Evolutionary conservation across 2,797 vertebrate species (phyloP).

Genomic region (Leuciscus waleckii): DNA sequence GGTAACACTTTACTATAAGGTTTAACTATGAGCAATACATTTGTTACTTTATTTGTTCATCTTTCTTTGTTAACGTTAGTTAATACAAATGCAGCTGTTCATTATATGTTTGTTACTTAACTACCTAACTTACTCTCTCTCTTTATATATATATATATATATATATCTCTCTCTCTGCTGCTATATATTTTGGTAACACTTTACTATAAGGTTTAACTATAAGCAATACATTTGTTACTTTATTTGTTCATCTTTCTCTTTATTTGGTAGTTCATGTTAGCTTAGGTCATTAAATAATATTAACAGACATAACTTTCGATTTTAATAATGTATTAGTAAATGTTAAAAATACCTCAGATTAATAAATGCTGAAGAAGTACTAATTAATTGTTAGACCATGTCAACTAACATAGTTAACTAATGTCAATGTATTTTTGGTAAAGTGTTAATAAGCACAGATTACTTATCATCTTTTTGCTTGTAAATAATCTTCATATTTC

Average conservation of each 20-base stretch:
- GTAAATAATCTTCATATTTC: conserved; percentile 49
- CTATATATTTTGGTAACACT: no score
- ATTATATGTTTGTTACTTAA: no score
- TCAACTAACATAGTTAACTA: background rate
- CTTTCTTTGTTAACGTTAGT: no score
- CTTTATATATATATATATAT: no score
- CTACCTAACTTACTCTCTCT: no score
- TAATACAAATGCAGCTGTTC: no score
- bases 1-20: no score
- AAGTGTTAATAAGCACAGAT: background rate
- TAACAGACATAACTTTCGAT: background rate
- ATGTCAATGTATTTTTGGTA: background rate
- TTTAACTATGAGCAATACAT: no score
- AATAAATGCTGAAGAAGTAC: background rate
- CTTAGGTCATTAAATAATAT: background rate
- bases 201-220: no score
- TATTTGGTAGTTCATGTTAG: background rate
- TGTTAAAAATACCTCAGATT: background rate
- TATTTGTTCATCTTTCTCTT: background rate
- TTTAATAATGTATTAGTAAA: background rate
- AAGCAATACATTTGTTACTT: background rate
- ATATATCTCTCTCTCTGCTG: no score
- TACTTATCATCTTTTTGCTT: background rate
- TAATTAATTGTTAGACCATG: background rate
- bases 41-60: no score